A percentile compares a stretch with the other conserved stretches of the same genome.
Conservation (phyloP, 2,113 vertebrate genomes). For the Sebastes fasciatus region DNA sequence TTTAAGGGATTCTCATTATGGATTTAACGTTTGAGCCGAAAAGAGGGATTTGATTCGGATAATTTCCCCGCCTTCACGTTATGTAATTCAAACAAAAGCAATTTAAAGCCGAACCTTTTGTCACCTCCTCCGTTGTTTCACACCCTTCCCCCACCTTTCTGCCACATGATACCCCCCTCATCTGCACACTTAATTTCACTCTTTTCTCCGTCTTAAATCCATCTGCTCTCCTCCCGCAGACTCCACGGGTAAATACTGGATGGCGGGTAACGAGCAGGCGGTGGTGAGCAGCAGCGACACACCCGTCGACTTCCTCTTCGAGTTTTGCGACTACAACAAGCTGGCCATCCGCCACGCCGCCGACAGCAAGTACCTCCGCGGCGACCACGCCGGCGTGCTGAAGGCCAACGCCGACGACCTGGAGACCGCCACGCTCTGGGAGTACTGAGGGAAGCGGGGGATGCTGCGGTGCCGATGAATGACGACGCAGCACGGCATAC, state of each 20-base stretch:
- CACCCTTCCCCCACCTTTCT: neutral
- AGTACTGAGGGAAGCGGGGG: slow-evolving; percentile 88
- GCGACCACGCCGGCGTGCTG: slow-evolving; percentile 96
- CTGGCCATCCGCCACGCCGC: slow-evolving; percentile 90
- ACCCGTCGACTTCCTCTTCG: slow-evolving; percentile 95
- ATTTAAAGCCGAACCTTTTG: slow-evolving; percentile 31
- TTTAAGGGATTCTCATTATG: slow-evolving; percentile 31
- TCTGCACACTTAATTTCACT: neutral
- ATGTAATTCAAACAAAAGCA: slow-evolving; percentile 19
- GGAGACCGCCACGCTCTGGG: slow-evolving; percentile 95
- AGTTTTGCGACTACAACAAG: slow-evolving; percentile 99
- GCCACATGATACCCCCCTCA: neutral
- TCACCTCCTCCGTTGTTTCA: neutral
- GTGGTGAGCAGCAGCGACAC: slow-evolving; percentile 96
- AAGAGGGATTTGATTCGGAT: slow-evolving; percentile 46
- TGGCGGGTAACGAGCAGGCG: slow-evolving; percentile 90
- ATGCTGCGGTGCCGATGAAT: slow-evolving; percentile 50
- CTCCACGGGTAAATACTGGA: slow-evolving; percentile 98
- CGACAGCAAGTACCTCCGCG: slow-evolving; percentile 94
- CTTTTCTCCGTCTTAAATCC: neutral
- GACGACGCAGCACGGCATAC: slow-evolving; percentile 20
- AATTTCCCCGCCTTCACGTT: slow-evolving; percentile 21
- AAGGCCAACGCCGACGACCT: slow-evolving; percentile 93
- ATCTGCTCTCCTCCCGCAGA: slow-evolving; percentile 80
- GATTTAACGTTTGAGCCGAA: slow-evolving; percentile 30